Conservation (phyloP, 2,797 vertebrate genomes). For the Sebastes baramenuke region DNA sequence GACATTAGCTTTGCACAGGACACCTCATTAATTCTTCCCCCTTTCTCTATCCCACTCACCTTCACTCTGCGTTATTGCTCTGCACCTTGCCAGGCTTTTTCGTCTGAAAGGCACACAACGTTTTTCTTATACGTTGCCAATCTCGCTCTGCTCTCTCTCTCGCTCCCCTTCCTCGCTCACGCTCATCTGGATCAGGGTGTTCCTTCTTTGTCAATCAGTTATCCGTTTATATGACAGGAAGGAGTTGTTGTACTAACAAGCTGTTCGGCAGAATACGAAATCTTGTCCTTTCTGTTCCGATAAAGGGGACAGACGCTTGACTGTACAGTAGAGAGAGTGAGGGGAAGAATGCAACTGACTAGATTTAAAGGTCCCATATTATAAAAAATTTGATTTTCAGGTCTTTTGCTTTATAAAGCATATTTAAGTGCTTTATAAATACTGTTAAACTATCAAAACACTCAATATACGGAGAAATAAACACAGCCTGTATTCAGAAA, state of each 20-base stretch:
- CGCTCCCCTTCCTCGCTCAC: not conserved
- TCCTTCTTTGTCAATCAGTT: not conserved
- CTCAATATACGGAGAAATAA: no score
- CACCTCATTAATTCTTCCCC: conserved; percentile 23
- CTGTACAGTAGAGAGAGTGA: not conserved
- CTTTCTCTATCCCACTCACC: not conserved
- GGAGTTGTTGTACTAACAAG: not conserved
- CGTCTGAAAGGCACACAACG: not conserved
- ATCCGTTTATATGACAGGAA: conserved; percentile 2
- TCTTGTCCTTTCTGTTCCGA: not conserved
- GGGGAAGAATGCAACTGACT: not conserved
- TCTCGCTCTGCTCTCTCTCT: not conserved
- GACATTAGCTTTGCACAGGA: conserved; percentile 10
- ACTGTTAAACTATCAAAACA: no score
- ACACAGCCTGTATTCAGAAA: no score
- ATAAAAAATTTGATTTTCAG: no score
- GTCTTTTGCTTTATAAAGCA: no score
- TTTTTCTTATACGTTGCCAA: not conserved
- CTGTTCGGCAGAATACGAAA: not conserved
- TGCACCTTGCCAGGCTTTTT: not conserved
- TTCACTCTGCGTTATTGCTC: conserved; percentile 1
- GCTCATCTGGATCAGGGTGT: not conserved
- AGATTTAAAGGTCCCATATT: not conserved
- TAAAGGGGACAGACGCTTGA: not conserved
- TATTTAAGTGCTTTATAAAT: no score